These are phyloP conservation scores for Polypterus bichir DNA, from an alignment of 2,113 vertebrate species.

Conservation along the genomic window DNA sequence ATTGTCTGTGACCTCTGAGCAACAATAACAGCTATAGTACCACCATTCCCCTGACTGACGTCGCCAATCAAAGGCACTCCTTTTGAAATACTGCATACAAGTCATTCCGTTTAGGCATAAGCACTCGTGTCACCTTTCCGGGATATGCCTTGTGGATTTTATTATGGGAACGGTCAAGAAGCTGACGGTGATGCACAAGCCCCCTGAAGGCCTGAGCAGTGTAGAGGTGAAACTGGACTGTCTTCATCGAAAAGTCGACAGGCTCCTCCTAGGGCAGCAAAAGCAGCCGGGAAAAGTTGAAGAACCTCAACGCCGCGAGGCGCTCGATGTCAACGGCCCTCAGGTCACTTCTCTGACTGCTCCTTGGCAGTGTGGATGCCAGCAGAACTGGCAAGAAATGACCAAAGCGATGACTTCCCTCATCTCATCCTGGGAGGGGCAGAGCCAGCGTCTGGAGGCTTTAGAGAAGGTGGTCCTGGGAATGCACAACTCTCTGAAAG, in stretches of 20 bases:
- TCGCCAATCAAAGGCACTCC: no score
- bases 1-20: constrained; percentile 2
- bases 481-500: constrained; percentile 19
- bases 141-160: background rate
- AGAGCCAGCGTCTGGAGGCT: constrained; percentile 20
- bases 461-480: constrained; percentile 23
- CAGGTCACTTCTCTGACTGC: background rate
- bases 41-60: background rate
- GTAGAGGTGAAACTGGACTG: constrained; percentile 27
- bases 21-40: background rate
- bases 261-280: constrained; percentile 17
- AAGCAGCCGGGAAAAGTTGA: background rate
- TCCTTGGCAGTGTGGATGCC: constrained; percentile 7
- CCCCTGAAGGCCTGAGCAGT: background rate
- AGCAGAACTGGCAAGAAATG: constrained; percentile 16
- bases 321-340: constrained; percentile 16
- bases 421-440: constrained; percentile 7
- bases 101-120: background rate
- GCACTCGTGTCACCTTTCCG: background rate
- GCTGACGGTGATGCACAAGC: background rate
- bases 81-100: background rate
- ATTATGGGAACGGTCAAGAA: constrained; percentile 10
- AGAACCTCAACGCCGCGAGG: no score
- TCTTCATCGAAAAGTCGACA: constrained; percentile 22
- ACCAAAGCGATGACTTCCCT: constrained; percentile 18